phyloP scores from a whole-genome alignment of 2,113 vertebrate species.

The Catharus fuscescens region DNA sequence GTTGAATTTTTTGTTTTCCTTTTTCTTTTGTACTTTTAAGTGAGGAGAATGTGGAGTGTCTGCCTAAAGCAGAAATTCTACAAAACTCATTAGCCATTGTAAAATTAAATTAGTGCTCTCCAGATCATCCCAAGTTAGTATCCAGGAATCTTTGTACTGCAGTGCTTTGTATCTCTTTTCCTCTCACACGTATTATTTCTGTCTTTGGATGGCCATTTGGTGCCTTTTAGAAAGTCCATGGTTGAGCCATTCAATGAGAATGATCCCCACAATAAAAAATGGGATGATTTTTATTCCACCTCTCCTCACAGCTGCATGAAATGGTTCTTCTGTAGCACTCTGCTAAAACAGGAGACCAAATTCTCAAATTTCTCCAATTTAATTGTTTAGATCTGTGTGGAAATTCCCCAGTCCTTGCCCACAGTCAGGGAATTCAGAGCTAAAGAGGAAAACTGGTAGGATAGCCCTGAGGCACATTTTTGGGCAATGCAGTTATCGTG shows the following conservation, averaged over 20 bases:
- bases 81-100: slow-evolving; percentile 28
- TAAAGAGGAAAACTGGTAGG: not conserved
- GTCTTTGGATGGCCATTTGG: not conserved
- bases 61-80: slow-evolving; percentile 44
- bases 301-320: not conserved
- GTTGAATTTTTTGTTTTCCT: not conserved
- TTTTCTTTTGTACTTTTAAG: not conserved
- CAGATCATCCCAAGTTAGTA: slow-evolving; percentile 13
- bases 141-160: not conserved
- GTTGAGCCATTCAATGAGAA: not conserved
- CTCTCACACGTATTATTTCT: not conserved
- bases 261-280: not conserved
- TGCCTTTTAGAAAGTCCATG: not conserved
- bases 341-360: not conserved
- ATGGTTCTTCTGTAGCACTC: not conserved
- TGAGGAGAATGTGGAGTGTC: not conserved
- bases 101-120: slow-evolving; percentile 35
- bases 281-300: not conserved
- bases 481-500: not conserved
- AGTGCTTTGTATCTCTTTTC: not conserved
- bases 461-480: not conserved
- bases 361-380: not conserved
- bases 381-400: not conserved
- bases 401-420: not conserved
- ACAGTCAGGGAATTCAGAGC: not conserved